A percentile compares a stretch with the other conserved stretches of the same genome.
Conservation (phyloP, 2,113 vertebrate genomes). For the Myodes glareolus region DNA sequence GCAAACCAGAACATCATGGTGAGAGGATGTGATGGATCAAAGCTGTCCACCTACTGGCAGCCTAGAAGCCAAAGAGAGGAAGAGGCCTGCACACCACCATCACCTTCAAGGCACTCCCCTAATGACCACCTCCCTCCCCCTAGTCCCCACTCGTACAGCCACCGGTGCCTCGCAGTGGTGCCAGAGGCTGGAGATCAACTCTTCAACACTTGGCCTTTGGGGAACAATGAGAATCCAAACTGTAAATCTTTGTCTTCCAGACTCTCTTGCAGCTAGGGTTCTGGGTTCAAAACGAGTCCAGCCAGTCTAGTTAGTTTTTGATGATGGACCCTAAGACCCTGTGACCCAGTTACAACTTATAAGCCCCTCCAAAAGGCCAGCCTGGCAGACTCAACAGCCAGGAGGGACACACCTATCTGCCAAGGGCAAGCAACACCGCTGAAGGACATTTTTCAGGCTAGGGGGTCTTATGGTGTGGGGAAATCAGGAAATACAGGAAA, state of each 20-base stretch:
- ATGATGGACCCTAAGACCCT: background rate
- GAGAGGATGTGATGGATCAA: background rate
- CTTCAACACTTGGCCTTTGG: background rate
- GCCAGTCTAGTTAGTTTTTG: background rate
- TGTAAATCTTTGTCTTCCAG: background rate
- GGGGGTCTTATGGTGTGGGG: background rate
- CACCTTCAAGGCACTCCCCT: background rate
- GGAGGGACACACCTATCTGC: background rate
- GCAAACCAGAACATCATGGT: background rate
- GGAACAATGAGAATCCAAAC: background rate
- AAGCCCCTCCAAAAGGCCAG: background rate
- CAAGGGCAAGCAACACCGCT: background rate
- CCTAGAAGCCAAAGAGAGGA: background rate
- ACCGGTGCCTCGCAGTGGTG: background rate
- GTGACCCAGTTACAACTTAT: background rate
- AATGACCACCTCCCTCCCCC: too few species aligned
- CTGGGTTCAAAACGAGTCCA: background rate
- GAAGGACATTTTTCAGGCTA: background rate
- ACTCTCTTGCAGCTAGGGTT: background rate
- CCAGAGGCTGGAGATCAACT: background rate
- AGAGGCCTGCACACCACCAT: background rate
- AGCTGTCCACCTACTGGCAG: background rate
- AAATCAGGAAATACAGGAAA: background rate
- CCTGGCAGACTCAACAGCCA: background rate
- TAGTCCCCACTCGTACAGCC: background rate